phyloP scores from a whole-genome alignment of 2,888 invertebrate species.

The Auanema freiburgensis region DNA sequence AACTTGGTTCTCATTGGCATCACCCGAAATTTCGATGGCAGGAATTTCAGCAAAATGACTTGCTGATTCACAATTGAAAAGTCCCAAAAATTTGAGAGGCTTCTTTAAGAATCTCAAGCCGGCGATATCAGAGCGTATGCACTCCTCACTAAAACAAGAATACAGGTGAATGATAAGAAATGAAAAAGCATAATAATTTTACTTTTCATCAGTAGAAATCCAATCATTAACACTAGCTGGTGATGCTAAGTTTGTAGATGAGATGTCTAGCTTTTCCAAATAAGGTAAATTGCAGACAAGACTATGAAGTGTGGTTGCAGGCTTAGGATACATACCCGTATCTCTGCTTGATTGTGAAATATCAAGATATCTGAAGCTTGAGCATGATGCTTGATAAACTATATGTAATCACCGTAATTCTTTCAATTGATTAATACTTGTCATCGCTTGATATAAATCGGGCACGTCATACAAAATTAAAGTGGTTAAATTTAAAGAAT shows the following conservation, averaged over 20 bases:
- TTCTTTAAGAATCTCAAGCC: constrained; percentile 78
- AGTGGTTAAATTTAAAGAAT: constrained; percentile 73
- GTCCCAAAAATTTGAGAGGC: constrained; percentile 85
- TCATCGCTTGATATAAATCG: constrained; percentile 70
- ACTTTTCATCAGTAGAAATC: constrained; percentile 10
- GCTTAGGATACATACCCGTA: constrained; percentile 77
- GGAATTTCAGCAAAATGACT: constrained; percentile 88
- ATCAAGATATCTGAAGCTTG: constrained; percentile 75
- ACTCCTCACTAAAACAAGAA: constrained; percentile 1
- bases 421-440: constrained; percentile 67
- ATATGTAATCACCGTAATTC: constrained; percentile 67
- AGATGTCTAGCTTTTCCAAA: constrained; percentile 85
- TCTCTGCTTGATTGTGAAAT: constrained; percentile 74
- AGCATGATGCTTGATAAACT: neutral
- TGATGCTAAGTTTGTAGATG: constrained; percentile 91
- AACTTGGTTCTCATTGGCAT: constrained; percentile 68
- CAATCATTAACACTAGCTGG: constrained; percentile 70
- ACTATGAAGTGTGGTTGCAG: constrained; percentile 75
- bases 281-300: constrained; percentile 77
- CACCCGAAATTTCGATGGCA: constrained; percentile 68
- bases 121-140: constrained; percentile 75
- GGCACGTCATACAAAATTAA: constrained; percentile 82
- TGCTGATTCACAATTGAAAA: constrained; percentile 88
- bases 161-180: neutral
- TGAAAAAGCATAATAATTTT: neutral